phyloP scores from a whole-genome alignment of 1,140 invertebrate genomes.

The Leptonema lineaticorne region DNA sequence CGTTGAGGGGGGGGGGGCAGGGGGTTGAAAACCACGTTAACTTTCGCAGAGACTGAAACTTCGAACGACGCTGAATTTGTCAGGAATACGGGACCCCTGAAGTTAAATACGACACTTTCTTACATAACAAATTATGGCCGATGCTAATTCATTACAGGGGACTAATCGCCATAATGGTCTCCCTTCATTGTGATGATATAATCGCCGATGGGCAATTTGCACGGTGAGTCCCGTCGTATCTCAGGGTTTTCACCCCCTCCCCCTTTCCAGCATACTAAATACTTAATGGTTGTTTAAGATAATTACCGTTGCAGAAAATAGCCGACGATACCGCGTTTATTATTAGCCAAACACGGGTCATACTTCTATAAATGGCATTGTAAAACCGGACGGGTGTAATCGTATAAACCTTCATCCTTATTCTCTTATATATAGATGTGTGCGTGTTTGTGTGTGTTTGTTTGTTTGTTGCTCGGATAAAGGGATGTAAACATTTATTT shows the following conservation, averaged over 20 bases:
- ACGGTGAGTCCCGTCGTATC: neutral
- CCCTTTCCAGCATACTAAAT: conserved; percentile 25
- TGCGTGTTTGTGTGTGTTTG: no score
- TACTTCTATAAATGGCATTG: neutral
- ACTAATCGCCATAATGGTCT: conserved; percentile 30
- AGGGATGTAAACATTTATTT: no score
- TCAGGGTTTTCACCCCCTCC: no score
- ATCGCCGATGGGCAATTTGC: conserved; percentile 19
- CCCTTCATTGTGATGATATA: conserved; percentile 19
- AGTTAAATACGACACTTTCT: neutral
- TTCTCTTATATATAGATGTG: no score
- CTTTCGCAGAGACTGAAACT: no score
- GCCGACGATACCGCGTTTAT: conserved; percentile 16
- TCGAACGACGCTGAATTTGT: conserved; percentile 5
- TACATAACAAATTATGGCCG: no score
- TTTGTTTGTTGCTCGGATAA: no score
- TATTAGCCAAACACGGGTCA: conserved; percentile 20
- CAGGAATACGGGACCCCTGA: neutral
- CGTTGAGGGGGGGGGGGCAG: neutral
- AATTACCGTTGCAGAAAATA: conserved; percentile 34
- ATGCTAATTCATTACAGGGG: conserved; percentile 19
- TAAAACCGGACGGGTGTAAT: no score
- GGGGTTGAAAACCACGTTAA: no score
- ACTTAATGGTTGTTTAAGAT: conserved; percentile 36
- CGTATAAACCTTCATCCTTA: no score